Base-by-base conservation (phyloP, 1,140 invertebrate genomes). In the Ceratina japonica region DNA sequence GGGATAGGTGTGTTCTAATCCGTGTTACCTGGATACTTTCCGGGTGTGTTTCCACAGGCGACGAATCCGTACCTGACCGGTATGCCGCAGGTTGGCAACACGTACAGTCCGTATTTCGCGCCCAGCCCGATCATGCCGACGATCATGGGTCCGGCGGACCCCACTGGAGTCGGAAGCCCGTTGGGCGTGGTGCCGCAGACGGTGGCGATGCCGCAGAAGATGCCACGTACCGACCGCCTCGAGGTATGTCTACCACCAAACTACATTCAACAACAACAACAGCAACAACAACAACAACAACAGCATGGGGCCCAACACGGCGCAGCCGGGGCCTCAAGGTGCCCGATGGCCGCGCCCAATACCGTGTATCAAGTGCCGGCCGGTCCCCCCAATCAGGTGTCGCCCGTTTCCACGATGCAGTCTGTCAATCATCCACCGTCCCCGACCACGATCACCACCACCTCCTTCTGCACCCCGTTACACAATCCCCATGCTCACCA, bases 141-240 rank as follows among this genome's bases (percentile, higher is more conserved):
- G 79, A 94, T 96, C 91, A 95, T 97, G 93, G 94, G 96, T 83
- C 95, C 96, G 62, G 96, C 96, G 76, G 97, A 97, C 92, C 96
- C 96, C 62, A 94, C 93, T 82, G 94, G 94, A 80, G 94, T 94
- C 70, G 94, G 94, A 85, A 95, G 95, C 86, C 95, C 95, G 51
- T 91, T 96, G 69, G 95, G 95, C 84, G 95, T 96, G 87, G 96
- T 97, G 87, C 96, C 95, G 90, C 96, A 97, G 93, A 96, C 96
- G 84, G 96, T 97, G 68, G 95, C 96, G 83, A 93, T 94, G 93
- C 96, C 97, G 93, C 97, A 98, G 94, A 98, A 98, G 94, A 95
- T 98, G 94, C 96, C 97, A 81, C 95, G 98, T 91, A 97, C 97
- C 90, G 98, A 98, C 94, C 95, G 98, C 94, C 95, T 98, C 93